Conservation (phyloP, 2,797 vertebrate genomes). For the Amniataba percoides region DNA sequence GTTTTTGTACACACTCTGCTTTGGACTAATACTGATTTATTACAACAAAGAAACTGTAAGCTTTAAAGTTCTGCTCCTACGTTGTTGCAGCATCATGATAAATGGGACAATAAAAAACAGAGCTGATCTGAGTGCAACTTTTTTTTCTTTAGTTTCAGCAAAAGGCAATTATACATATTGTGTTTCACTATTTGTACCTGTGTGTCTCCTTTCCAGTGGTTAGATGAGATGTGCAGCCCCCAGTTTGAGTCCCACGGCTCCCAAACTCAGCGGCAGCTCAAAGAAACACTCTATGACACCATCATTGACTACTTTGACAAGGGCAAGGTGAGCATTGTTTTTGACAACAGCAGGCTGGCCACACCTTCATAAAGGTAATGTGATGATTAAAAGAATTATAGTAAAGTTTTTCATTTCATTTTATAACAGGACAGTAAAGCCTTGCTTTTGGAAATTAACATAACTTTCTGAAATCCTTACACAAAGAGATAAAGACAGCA, state of each 20-base stretch:
- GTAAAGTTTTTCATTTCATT: not conserved
- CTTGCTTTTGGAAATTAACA: not conserved
- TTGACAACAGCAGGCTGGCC: not conserved
- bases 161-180: not conserved
- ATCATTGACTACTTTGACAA: conserved; percentile 99
- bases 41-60: conserved; percentile 24
- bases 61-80: conserved; percentile 14
- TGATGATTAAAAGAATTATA: not conserved
- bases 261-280: conserved; percentile 95
- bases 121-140: not conserved
- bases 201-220: conserved; percentile 87
- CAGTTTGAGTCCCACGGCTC: conserved; percentile 92
- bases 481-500: not conserved
- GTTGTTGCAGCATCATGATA: conserved; percentile 32
- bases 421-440: not conserved
- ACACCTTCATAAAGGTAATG: not conserved
- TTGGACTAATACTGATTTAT: conserved; percentile 59
- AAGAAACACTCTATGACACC: conserved; percentile 93
- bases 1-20: conserved; percentile 28
- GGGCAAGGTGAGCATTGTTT: conserved; percentile 90
- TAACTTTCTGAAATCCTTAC: not conserved
- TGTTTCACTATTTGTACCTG: conserved; percentile 1
- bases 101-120: conserved; percentile 22
- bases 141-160: conserved; percentile 18
- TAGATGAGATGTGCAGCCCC: conserved; percentile 92